Evolutionary conservation across 1,140 invertebrate species (phyloP).

Genomic region (Caenorhabditis latens): DNA sequence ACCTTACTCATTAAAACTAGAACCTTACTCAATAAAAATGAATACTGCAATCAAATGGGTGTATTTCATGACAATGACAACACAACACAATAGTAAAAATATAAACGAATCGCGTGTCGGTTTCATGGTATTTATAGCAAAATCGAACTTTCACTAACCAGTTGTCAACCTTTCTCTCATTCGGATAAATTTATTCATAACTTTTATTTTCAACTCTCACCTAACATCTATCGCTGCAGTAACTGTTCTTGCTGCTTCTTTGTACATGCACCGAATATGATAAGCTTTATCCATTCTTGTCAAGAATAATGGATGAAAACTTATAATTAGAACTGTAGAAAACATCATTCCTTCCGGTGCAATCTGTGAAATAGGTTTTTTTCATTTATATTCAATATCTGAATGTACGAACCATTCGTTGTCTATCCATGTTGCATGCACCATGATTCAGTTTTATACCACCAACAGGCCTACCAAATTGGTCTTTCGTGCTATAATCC

Average conservation of each 20-base stretch:
- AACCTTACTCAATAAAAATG: not conserved
- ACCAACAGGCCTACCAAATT: conserved; percentile 69
- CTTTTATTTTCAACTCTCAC: conserved; percentile 65
- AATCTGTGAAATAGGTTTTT: conserved; percentile 59
- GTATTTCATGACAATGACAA: conserved; percentile 35
- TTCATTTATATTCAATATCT: not conserved
- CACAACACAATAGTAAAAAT: not conserved
- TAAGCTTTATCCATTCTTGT: conserved; percentile 77
- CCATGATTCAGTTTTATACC: conserved; percentile 76
- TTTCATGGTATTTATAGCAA: conserved; percentile 25
- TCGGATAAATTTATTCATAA: conserved; percentile 12
- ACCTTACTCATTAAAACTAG: too few relatives aligned
- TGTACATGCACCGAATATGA: conserved; percentile 77
- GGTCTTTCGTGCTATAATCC: conserved; percentile 71
- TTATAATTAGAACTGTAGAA: conserved; percentile 75
- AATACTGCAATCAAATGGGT: not conserved
- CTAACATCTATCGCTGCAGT: conserved; percentile 71
- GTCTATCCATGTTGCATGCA: conserved; percentile 76
- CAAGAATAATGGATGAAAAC: conserved; percentile 76
- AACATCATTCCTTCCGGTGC: conserved; percentile 76
- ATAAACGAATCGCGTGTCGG: not conserved
- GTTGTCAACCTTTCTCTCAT: not conserved
- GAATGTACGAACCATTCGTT: conserved; percentile 66
- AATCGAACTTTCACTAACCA: not conserved
- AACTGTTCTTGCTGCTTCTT: conserved; percentile 71